phyloP scores from a whole-genome alignment of 2,797 vertebrate species.

The Siniperca scherzeri region DNA sequence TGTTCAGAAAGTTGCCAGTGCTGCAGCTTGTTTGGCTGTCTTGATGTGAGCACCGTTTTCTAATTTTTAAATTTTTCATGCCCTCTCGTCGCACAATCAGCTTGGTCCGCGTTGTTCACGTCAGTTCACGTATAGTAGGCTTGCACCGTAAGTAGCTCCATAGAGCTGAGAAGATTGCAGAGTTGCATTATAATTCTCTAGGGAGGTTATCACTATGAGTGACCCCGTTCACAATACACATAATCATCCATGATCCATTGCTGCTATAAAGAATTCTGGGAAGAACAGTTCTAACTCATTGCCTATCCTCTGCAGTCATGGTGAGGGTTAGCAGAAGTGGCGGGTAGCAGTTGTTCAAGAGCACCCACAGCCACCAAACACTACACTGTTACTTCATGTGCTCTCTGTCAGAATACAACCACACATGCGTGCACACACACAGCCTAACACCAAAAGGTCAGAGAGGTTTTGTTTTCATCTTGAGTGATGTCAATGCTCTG shows the following conservation, averaged over 20 bases:
- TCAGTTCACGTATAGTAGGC: too few relatives aligned
- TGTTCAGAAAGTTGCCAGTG: too few relatives aligned
- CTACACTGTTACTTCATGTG: slow-evolving; percentile 26
- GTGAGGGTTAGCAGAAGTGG: slow-evolving; percentile 27
- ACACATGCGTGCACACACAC: slow-evolving; percentile 30
- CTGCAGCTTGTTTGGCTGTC: too few relatives aligned
- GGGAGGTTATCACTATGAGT: neutral
- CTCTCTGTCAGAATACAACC: slow-evolving; percentile 30
- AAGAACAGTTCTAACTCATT: neutral
- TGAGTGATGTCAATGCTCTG: slow-evolving; percentile 70
- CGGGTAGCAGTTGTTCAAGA: slow-evolving; percentile 12
- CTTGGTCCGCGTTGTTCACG: too few relatives aligned
- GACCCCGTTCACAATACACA: neutral
- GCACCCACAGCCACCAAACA: slow-evolving; percentile 15
- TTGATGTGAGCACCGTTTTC: too few relatives aligned
- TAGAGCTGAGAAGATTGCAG: neutral
- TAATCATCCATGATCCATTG: neutral
- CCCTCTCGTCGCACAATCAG: too few relatives aligned
- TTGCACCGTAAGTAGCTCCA: neutral
- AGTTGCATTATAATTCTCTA: neutral
- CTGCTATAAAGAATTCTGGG: neutral
- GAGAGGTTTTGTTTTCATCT: slow-evolving; percentile 72
- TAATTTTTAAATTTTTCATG: too few relatives aligned
- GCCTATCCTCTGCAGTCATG: neutral
- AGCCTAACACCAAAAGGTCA: slow-evolving; percentile 57